Percentiles rank a stretch among this genome's conserved stretches.
phyloP scores from a whole-genome alignment of 2,797 vertebrate genomes.

The Lepilemur septentrionalis region DNA sequence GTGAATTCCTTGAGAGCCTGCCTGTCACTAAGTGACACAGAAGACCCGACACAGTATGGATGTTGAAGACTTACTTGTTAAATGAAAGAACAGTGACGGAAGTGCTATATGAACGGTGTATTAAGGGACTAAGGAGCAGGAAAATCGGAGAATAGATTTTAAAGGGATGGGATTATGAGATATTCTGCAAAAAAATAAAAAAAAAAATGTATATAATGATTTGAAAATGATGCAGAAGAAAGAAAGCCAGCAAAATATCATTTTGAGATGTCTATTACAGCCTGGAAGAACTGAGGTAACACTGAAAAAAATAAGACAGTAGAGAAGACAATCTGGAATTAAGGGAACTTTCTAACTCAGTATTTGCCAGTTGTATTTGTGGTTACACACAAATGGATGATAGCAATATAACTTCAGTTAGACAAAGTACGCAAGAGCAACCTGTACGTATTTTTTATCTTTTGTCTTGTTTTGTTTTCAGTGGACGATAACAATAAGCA shows the following conservation, averaged over 20 bases:
- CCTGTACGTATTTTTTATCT: not conserved
- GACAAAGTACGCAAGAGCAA: not conserved
- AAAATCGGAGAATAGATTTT: not conserved
- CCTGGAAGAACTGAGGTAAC: not conserved
- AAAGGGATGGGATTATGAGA: not conserved
- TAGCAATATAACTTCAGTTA: not conserved
- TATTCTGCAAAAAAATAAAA: not conserved
- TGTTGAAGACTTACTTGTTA: not conserved
- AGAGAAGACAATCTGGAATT: not conserved
- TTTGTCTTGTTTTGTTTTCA: not conserved
- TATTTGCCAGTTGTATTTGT: not conserved
- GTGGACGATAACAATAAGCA: not conserved
- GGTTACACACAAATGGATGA: not conserved
- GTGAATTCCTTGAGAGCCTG: not conserved
- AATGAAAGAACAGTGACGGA: not conserved
- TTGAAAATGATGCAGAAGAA: not conserved
- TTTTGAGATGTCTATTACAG: not conserved
- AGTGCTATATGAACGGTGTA: not conserved
- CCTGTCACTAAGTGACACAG: accelerated
- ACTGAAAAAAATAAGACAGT: not conserved
- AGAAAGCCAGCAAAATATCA: not conserved
- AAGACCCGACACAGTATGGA: not conserved
- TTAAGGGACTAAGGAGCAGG: not conserved
- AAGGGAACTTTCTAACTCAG: too few species aligned
- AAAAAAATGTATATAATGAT: not conserved